Percentiles rank a stretch among this genome's conserved stretches.
Evolutionary conservation across 2,888 invertebrate species (phyloP).

Genomic region (Napeogenes inachia): DNA sequence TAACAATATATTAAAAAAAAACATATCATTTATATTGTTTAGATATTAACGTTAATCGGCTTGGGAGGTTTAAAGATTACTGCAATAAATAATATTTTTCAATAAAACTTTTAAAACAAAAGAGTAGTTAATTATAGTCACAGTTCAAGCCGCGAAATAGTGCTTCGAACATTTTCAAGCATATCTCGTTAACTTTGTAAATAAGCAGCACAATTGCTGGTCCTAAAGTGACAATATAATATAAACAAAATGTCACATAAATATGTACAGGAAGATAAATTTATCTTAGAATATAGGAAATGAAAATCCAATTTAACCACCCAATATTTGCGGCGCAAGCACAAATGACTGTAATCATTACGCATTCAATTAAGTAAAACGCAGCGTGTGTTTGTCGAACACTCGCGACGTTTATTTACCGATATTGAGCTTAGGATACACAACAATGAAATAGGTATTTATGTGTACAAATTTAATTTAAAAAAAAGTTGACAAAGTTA

Average conservation of each 20-base stretch:
- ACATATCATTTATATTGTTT: neutral
- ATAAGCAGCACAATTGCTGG: no score
- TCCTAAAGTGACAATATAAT: neutral
- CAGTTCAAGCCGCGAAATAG: no score
- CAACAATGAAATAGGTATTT: neutral
- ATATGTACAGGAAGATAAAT: neutral
- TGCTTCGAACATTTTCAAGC: no score
- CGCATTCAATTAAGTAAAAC: slow-evolving; percentile 69
- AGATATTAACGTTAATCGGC: no score
- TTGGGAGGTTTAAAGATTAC: no score
- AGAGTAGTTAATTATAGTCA: no score
- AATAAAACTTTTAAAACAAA: no score
- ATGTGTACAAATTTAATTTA: neutral
- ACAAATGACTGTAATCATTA: slow-evolving; percentile 49
- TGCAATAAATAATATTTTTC: no score
- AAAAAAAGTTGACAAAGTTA: no score
- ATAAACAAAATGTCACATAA: slow-evolving; percentile 11
- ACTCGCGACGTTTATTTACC: slow-evolving; percentile 54
- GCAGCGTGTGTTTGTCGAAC: slow-evolving; percentile 58
- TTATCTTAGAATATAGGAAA: neutral
- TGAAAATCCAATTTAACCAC: slow-evolving; percentile 36
- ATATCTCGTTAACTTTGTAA: no score
- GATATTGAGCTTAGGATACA: slow-evolving; percentile 27
- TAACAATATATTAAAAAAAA: neutral
- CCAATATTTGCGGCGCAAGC: slow-evolving; percentile 36